These are phyloP conservation scores for Cyaniris semiargus DNA, from an alignment of 2,888 invertebrate genomes.

Conservation along the genomic window DNA sequence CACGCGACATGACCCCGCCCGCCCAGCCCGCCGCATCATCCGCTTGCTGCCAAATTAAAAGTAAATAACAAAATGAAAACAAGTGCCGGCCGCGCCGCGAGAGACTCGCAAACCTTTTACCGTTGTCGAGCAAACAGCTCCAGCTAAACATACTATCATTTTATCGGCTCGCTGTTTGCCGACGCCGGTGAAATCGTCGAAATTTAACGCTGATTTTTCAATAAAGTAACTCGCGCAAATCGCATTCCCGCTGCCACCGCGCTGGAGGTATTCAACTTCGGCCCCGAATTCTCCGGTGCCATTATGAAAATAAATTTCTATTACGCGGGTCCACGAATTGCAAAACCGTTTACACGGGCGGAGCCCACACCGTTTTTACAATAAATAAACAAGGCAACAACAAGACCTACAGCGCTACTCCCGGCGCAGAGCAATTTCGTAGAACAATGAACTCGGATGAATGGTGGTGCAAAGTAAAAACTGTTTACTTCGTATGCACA, in stretches of 20 bases:
- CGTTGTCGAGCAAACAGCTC: conserved; percentile 75
- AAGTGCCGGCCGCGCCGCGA: conserved; percentile 66
- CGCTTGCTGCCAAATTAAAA: conserved; percentile 81
- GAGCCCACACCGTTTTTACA: conserved; percentile 35
- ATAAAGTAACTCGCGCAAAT: conserved; percentile 36
- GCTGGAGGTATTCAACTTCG: conserved; percentile 23
- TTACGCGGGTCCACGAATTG: conserved; percentile 32
- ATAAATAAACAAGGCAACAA: conserved; percentile 44
- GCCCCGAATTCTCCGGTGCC: conserved; percentile 5
- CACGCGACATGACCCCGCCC: conserved; percentile 68
- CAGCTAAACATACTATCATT: conserved; percentile 76
- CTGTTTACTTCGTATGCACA: conserved; percentile 73
- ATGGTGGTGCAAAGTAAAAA: conserved; percentile 73
- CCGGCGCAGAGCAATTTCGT: conserved; percentile 73
- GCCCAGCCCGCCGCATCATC: conserved; percentile 70
- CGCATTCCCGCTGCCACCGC: conserved; percentile 5
- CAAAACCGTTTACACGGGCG: conserved; percentile 33
- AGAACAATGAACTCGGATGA: conserved; percentile 75
- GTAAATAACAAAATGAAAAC: conserved; percentile 81
- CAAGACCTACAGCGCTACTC: conserved; percentile 66
- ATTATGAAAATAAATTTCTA: conserved; percentile 32
- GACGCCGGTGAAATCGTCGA: conserved; percentile 66
- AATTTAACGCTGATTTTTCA: conserved; percentile 51
- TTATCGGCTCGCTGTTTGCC: conserved; percentile 72
- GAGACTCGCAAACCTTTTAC: conserved; percentile 80